Evolutionary conservation across 2,888 invertebrate genomes (phyloP), one percentile per base, ranked within the genome.

Genomic region (Erebia ligea): DNA sequence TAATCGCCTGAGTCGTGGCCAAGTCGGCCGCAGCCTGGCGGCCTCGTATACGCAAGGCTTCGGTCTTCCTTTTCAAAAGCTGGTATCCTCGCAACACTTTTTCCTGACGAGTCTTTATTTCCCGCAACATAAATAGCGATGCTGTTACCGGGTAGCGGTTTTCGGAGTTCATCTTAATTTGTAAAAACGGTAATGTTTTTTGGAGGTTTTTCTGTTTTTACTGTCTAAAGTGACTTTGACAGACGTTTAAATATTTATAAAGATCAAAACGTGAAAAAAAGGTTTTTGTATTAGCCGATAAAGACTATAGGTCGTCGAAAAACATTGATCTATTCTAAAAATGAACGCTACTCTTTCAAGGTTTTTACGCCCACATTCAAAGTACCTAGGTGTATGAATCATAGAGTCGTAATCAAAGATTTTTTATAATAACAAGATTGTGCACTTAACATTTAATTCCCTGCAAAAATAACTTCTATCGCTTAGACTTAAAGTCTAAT

Each of bases 121-220:
- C 92, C 72, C 89, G 85, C 10, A 93, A 73, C 92, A 92, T 92
- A 73, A 87, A 93, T 6, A 91, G 80, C 0, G 93, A 93, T 0
- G 93, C 90, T 1, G 90, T 88, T 0, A 92, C 92, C 1, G 86
- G 86, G 72, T 92, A 93, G 10, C 93, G 87, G 73, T 91, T 90
- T 72, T 91, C 89, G 0, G 82, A 77, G 74, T 92, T 90, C 92
- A 93, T 92, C 74, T 69, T 80, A 48, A 10, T 54, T 19, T 19
- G 21, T 19, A 10, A 42, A 42, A 11, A 11, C 45, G 2, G 45
- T 4, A 13, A 45, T 11, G 45, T 45, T n/a, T 48, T 57, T 21
- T 25, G 13, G 25, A 1, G 9, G 5, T 17, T 52, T 52, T 52
- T 48, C 5, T 15, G n/a, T 2, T 25, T 25, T 57, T 57, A 25